Evolutionary conservation across 2,113 vertebrate genomes (phyloP), one percentile per base, ranked within the genome.

Genomic region (Archocentrus centrarchus): DNA sequence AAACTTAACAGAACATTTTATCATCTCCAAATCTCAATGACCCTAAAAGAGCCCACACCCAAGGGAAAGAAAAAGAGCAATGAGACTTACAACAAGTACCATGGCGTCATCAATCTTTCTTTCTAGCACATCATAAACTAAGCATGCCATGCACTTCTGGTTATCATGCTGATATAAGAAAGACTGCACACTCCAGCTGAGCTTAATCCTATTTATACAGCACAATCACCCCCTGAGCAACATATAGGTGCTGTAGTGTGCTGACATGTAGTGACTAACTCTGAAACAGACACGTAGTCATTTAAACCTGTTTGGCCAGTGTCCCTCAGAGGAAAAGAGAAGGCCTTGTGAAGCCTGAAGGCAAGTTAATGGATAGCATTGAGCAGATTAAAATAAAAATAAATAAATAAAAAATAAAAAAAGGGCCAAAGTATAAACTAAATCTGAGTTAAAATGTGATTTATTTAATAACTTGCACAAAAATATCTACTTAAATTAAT

Each of bases 271-370:
- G 53, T 79, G 84, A 94, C 85, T 93, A 85, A 89, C 61, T 60
- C 63, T 55, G 58, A 57, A 60, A 57, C 61, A 35, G 35, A 81
- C 86, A 87, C 32, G 15, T 27, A 60, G 80, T 77, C 80, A 78
- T 89, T 92, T 68, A 94, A 95, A 95, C 92, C 92, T 30, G 92
- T 93, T 92, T 88, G 84, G 75, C 81, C 79, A 79, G 90, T 84
- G 84, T 57, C 39, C 5, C 57, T 32, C 27, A 70, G 44, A 66
- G 53, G 59, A 73, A 80, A 61, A 81, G 64, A 78, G 3, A 79
- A 81, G 44, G 80, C 86, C 80, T 62, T 76, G 68, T 85, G 60
- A 47, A 59, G 14, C 17, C 22, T 14, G 27, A 59, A 75, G 58
- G 63, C 15, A 59, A 39, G 11, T 63, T 83, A 30, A 80, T 41